Conservation (phyloP, 2,888 invertebrate genomes). For the Drosophila robusta region DNA sequence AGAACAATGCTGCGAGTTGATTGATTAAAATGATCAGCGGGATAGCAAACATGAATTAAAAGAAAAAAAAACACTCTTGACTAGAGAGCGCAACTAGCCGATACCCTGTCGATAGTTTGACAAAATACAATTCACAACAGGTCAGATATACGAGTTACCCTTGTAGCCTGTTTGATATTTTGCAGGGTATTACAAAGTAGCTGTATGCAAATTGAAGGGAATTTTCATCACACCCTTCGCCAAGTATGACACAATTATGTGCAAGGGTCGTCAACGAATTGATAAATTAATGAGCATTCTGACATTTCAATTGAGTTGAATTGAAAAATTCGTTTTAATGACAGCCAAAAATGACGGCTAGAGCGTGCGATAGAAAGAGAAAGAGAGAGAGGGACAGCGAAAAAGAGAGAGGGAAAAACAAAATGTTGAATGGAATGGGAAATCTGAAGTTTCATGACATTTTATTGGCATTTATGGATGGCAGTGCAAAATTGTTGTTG, state of each 20-base stretch:
- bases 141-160: neutral
- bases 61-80: too few relatives aligned
- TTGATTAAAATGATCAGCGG: conserved; percentile 34
- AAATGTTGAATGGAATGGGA: conserved; percentile 3
- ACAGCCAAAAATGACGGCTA: conserved; percentile 35
- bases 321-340: conserved; percentile 63
- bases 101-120: neutral
- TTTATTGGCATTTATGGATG: conserved; percentile 65
- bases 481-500: conserved; percentile 41
- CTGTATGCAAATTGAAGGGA: conserved; percentile 21
- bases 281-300: conserved; percentile 74
- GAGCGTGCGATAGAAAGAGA: neutral
- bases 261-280: conserved; percentile 42
- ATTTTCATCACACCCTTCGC: conserved; percentile 6
- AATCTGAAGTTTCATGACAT: conserved; percentile 42
- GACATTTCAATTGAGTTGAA: conserved; percentile 70
- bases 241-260: conserved; percentile 4
- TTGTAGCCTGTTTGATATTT: neutral
- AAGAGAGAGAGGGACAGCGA: neutral
- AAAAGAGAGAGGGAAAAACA: neutral
- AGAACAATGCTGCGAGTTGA: conserved; percentile 15
- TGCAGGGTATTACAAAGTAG: conserved; percentile 5
- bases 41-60: neutral
- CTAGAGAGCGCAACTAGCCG: too few relatives aligned
- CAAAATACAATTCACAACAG: too few relatives aligned